Evolutionary conservation across 1,140 invertebrate species (phyloP), one percentile per base, ranked within the genome.

Genomic region (Aradophagus sp.): DNA sequence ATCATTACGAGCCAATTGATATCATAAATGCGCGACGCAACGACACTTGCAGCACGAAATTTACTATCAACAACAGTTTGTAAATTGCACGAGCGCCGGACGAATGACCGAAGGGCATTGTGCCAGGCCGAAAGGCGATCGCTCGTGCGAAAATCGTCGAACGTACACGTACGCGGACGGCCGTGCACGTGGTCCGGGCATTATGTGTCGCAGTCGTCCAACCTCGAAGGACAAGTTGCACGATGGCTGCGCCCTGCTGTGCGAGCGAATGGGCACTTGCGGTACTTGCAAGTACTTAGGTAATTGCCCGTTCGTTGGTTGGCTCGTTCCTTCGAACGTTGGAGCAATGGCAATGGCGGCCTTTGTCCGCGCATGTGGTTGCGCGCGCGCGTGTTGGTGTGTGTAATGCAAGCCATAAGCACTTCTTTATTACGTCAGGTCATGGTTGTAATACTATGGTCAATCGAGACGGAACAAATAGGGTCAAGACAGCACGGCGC

Each of bases 381-480:
- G 41, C 47, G 29, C 14, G 42, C 6, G 53, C 55, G 23, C 63
- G 58, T 41, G 48, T 53, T n/a, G n/a, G n/a, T n/a, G n/a, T 39
- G 45, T 20, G 34, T 10, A 58, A 39, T 38, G 36, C 61, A 48
- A 23, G 58, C 55, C 55, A 55, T 61, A 55, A 58, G 52, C 41
- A 59, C 53, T 66, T 65, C 61, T 62, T 66, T 53, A 67, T 76
- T 78, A 55, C 50, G 72, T 19, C 45, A 77, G 78, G 77, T 80
- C 75, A 78, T 73, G 75, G 68, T 48, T 59, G 48, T 50, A 58
- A 59, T 76, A 58, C 44, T 68, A 48, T 11, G 62, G 66, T 65
- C 56, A 76, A 76, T 76, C 77, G 58, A 59, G 61, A 70, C 72
- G 67, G 65, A 71, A 77, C 58, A 73, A 80, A 80, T 79, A 75